phyloP scores from a whole-genome alignment of 2,888 invertebrate genomes.

The Dicyrtomina minuta region DNA sequence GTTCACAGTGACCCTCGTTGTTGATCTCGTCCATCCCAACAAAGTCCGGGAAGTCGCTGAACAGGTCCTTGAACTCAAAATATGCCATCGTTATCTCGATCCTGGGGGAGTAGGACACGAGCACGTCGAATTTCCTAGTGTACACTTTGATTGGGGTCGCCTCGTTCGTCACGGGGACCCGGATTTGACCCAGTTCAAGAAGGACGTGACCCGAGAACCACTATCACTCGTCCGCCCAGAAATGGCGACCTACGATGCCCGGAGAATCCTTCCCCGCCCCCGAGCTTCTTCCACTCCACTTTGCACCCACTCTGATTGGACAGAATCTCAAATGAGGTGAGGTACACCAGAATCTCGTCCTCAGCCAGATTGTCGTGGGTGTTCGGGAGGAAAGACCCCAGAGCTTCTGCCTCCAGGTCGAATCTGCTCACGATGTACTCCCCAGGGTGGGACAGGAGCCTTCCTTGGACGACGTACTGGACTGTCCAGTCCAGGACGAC shows the following conservation, averaged over 20 bases:
- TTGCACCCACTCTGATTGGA: slow-evolving; percentile 20
- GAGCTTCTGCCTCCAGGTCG: background rate
- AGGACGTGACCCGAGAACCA: slow-evolving; percentile 20
- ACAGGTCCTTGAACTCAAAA: slow-evolving; percentile 24
- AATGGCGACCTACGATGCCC: background rate
- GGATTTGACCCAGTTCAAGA: background rate
- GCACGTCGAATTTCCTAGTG: background rate
- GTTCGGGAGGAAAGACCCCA: background rate
- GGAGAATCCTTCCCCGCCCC: background rate
- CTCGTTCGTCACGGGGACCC: background rate
- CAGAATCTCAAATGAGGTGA: slow-evolving; percentile 8
- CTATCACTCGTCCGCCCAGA: background rate
- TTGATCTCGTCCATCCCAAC: slow-evolving; percentile 25
- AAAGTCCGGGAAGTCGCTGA: background rate
- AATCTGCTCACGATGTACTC: background rate
- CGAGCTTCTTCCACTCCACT: background rate
- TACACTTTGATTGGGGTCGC: background rate
- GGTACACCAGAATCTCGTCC: background rate
- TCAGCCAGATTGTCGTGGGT: background rate
- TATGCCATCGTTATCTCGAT: slow-evolving; percentile 7
- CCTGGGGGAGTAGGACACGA: slow-evolving; percentile 7
- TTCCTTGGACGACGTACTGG: slow-evolving; percentile 6
- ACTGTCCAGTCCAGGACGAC: background rate
- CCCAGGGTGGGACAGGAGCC: background rate
- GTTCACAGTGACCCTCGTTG: slow-evolving; percentile 14